Evolutionary conservation across 2,113 vertebrate genomes (phyloP), one percentile per base, ranked within the genome.

Genomic region (Falcunculus frontatus): DNA sequence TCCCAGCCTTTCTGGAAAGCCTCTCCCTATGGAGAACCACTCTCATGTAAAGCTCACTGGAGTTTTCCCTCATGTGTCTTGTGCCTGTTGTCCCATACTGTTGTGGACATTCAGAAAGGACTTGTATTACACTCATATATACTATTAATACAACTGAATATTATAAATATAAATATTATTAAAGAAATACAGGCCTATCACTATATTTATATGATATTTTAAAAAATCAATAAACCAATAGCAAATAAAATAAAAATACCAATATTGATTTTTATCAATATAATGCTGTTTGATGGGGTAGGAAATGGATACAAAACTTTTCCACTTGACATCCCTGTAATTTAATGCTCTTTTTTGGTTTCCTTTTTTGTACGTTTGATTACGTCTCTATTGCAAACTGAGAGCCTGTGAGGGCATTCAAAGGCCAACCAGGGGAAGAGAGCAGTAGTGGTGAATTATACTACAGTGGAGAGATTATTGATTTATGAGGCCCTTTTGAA

Each of bases 401-500:
- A 84, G 62, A 89, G 26, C n/a, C 37, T 72, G 27, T 2, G 4
- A 68, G 22, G 41, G n/a, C 53, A 73, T 86, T 87, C 72, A 77
- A 88, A 96, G 49, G 42, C 67, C 76, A 86, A 1, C 20, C 46
- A 77, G n/a, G 62, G 32, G 59, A 92, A 62, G 22, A 57, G 57
- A 79, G 46, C 53, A 73, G 12, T 32, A 49, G 42, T 44, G 59
- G 74, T 22, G 53, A 79, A 64, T 64, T 75, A 60, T 50, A 25
- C 53, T 55, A 4, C 7, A 2, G 32, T 83, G 75, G 37, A 53
- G 53, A 89, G 49, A 90, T 84, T 81, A 89, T 35, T 94, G 87
- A 84, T 92, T 94, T 87, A 92, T 84, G 80, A 95, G 16, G 60
- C 3, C 8, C 18, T 78, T 87, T 19, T 92, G 53, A 93, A 95